Percentiles rank a stretch among this genome's conserved stretches.
Conservation (phyloP, 2,797 vertebrate genomes). For the Anisognathus igniventris region DNA sequence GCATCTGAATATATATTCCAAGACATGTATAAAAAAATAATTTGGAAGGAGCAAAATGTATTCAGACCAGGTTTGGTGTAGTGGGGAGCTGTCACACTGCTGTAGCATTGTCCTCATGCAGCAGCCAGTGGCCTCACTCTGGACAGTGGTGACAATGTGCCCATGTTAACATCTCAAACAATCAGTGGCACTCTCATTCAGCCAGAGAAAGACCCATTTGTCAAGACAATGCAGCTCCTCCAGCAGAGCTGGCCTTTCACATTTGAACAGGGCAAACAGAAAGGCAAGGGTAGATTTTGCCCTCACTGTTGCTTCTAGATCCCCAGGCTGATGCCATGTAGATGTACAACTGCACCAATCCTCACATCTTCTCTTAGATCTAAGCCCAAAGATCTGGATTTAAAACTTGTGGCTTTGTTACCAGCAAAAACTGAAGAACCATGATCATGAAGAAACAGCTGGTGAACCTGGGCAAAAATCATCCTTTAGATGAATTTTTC, state of each 20-base stretch:
- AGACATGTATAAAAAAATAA: neutral
- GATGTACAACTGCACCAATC: neutral
- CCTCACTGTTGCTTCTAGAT: neutral
- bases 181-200: neutral
- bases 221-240: neutral
- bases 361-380: neutral
- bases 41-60: neutral
- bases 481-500: neutral
- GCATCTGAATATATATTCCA: neutral
- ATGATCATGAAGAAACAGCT: neutral
- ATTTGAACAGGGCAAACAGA: neutral
- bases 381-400: neutral
- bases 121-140: neutral
- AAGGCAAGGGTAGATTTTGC: neutral
- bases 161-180: neutral
- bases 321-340: accelerated
- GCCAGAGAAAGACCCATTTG: constrained; percentile 6
- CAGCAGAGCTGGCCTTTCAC: neutral
- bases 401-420: neutral
- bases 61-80: neutral
- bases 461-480: neutral
- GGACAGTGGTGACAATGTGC: neutral
- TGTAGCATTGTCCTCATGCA: neutral
- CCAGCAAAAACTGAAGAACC: neutral
- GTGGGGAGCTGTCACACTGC: neutral